phyloP scores from a whole-genome alignment of 2,113 vertebrate genomes.

The Diadophis punctatus region DNA sequence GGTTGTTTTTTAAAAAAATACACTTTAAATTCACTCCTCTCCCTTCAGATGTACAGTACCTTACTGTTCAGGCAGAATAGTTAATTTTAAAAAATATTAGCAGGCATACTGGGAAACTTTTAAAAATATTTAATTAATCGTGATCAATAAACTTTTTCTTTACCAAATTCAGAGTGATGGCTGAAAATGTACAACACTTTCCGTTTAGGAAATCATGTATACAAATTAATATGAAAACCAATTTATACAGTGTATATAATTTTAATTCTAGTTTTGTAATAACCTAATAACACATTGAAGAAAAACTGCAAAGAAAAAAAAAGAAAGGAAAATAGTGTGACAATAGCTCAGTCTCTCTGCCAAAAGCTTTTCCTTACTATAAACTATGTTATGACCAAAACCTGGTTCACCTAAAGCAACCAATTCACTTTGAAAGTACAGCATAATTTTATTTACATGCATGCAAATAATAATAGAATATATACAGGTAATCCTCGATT shows the following conservation, averaged over 20 bases:
- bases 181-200: background rate
- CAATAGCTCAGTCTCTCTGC: background rate
- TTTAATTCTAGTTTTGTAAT: background rate
- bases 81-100: background rate
- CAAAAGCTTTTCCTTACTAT: background rate
- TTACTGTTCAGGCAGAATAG: background rate
- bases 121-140: background rate
- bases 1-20: background rate
- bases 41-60: background rate
- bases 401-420: no score
- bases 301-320: background rate
- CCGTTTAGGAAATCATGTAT: conserved; percentile 28
- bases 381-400: background rate
- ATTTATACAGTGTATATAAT: background rate
- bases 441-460: no score
- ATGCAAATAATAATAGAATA: no score
- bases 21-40: background rate
- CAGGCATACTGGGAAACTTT: background rate
- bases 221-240: background rate
- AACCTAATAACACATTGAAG: background rate
- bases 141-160: background rate
- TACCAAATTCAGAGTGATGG: background rate
- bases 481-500: no score
- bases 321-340: background rate
- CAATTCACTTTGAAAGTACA: no score